Conservation (phyloP, 2,888 invertebrate species). For the Papilio elwesi region DNA sequence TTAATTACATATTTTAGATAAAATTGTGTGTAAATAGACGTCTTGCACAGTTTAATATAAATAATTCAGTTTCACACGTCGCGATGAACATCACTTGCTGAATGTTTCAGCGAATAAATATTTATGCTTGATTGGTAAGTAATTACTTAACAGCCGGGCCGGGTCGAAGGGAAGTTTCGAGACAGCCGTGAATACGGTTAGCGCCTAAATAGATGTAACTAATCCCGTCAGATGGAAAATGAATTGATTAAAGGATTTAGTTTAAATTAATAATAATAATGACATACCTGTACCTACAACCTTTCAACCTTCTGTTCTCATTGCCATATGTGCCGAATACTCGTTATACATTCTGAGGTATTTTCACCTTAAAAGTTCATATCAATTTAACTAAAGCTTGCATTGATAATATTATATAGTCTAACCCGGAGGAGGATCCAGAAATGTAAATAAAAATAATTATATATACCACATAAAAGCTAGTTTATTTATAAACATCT, state of each 20-base stretch:
- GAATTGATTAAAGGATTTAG: slow-evolving; percentile 43
- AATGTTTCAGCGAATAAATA: slow-evolving; percentile 51
- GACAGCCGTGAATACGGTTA: slow-evolving; percentile 44
- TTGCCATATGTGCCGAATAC: background rate
- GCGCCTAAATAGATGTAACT: slow-evolving; percentile 47
- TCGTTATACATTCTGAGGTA: background rate
- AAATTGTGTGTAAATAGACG: background rate
- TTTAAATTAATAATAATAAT: slow-evolving; percentile 31
- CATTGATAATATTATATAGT: background rate
- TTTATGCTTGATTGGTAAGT: slow-evolving; percentile 64
- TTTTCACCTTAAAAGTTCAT: background rate
- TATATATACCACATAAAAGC: too few species aligned
- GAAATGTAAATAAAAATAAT: too few species aligned
- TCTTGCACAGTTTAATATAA: background rate
- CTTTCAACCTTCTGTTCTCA: background rate
- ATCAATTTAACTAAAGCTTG: background rate
- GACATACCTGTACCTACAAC: slow-evolving; percentile 2
- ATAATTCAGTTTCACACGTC: background rate
- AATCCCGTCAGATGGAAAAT: slow-evolving; percentile 45
- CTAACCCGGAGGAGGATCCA: too few species aligned
- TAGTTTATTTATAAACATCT: too few species aligned
- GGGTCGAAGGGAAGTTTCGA: slow-evolving; percentile 58
- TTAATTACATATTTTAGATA: background rate
- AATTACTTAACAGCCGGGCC: slow-evolving; percentile 59
- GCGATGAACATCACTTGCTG: background rate